Evolutionary conservation across 2,113 vertebrate species (phyloP).

Genomic region (Aptenodytes patagonicus): DNA sequence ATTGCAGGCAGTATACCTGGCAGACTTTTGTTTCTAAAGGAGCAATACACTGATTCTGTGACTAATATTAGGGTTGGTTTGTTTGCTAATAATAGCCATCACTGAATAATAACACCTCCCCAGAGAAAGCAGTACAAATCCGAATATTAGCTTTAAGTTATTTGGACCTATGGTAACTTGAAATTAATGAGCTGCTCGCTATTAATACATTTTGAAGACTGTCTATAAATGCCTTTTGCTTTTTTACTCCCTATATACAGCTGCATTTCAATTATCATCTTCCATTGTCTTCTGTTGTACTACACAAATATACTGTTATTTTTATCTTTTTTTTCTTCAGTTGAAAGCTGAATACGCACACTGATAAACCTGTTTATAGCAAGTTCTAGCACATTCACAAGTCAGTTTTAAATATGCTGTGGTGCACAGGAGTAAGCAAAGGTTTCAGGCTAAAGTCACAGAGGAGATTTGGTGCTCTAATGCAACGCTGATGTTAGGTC

Average conservation of each 20-base stretch:
- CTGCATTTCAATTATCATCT: neutral
- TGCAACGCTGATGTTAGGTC: fast-evolving
- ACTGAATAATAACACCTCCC: neutral
- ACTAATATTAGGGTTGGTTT: neutral
- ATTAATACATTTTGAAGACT: neutral
- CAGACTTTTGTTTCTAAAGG: neutral
- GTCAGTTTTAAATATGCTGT: neutral
- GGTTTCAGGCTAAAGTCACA: neutral
- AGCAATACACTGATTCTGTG: fast-evolving
- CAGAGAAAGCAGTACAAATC: neutral
- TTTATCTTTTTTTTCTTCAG: neutral
- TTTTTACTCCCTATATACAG: neutral
- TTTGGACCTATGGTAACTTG: neutral
- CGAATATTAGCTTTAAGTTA: neutral
- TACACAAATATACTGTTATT: neutral
- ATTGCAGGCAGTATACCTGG: neutral
- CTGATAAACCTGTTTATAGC: neutral
- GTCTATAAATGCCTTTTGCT: neutral
- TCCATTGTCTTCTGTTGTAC: neutral
- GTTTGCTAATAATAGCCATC: neutral
- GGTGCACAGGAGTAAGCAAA: neutral
- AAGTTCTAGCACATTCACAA: neutral
- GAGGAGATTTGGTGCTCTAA: neutral
- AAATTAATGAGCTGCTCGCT: neutral
- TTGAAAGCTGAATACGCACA: neutral